Base-by-base conservation (phyloP, 1,140 invertebrate species). In the Leucophenga varia region DNA sequence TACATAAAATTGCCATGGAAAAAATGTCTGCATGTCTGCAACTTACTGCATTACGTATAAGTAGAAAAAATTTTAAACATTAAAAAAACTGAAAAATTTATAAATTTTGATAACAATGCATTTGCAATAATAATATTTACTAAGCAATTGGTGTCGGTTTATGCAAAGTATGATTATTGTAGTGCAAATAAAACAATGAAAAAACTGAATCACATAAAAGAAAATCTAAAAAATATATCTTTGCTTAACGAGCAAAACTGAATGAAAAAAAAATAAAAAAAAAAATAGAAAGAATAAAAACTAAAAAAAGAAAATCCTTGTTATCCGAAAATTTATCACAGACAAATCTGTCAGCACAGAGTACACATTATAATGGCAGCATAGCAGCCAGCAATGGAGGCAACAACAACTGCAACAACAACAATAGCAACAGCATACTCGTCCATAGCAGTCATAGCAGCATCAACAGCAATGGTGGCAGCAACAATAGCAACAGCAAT, bases 261-360 rank as follows among this genome's bases (percentile, higher is more conserved):
- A n/a, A n/a, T n/a, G n/a, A 14, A 36, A 5, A 37, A 52, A 39
- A 28, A 42, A 7, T 37, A 43, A 47, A 37, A 28, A 52, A 42
- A 42, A 12, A 52, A 12, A n/a, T 34, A 22, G 30, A 39, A 21
- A 41, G 19, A 18, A 30, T 20, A 21, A 18, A 43, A 38, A 13
- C n/a, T 6, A 13, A 13, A 35, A 31, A 13, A 34, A 56, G 58
- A 55, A 64, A 71, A 71, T 63, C 61, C 56, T 71, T 61, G 56
- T 68, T 67, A 68, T 68, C 64, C 59, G 55, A 56, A 68, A 64
- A 65, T 72, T 69, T 72, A 64, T 68, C 68, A 69, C 61, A 72
- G 69, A 72, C 68, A 69, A 72, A 72, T 72, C 68, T 72, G 68
- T 69, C 64, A 69, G 63, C 64, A 55, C 64, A 65, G 56, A 48